Base-by-base conservation (phyloP, 2,797 vertebrate genomes). In the Florisuga fusca region DNA sequence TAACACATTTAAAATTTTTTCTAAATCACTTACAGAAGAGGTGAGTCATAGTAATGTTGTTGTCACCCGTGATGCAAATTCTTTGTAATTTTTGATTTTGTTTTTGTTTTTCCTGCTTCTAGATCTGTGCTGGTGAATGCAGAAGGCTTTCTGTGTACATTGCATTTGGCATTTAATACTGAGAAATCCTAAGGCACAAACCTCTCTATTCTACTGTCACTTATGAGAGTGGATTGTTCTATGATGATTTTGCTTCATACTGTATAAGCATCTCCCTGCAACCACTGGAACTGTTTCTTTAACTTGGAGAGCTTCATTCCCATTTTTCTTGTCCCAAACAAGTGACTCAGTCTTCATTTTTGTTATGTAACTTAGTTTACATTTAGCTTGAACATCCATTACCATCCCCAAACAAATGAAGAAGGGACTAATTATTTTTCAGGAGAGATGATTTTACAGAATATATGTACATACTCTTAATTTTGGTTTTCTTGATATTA, bases 1-100 rank as follows among this genome's bases (percentile, higher is more conserved):
- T 73, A 82, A 81, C 67, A 95, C n/a, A 91, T 63, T 53, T 43
- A 87, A 86, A 88, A 73, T 66, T 84, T 4, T 90, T 87, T 50
- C 41, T 80, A 87, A 93, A 75, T 61, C 68, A 61, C 45, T 89
- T 79, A 74, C 55, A 50, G 69, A 73, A 59, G 21, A 71, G 26
- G 75, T 93, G 82, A 89, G 54, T 77, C 72, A 93, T 41, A 25
- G n/a, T 36, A 63, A 25, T 68, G 57, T 48, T 21, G n/a, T 68
- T 89, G 58, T 68, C 81, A 84, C 34, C 27, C 64, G 54, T 80
- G 59, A 92, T 0, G 3, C 25, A 87, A 91, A 80, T 29, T 64
- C 53, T 63, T 83, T 54, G 15, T 58, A 45, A 74, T 66, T 88
- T 54, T 12, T 38, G 38, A 23, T 57, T 95, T 82, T 76, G 15